phyloP scores from a whole-genome alignment of 2,888 invertebrate species.

The Hyles lineata region DNA sequence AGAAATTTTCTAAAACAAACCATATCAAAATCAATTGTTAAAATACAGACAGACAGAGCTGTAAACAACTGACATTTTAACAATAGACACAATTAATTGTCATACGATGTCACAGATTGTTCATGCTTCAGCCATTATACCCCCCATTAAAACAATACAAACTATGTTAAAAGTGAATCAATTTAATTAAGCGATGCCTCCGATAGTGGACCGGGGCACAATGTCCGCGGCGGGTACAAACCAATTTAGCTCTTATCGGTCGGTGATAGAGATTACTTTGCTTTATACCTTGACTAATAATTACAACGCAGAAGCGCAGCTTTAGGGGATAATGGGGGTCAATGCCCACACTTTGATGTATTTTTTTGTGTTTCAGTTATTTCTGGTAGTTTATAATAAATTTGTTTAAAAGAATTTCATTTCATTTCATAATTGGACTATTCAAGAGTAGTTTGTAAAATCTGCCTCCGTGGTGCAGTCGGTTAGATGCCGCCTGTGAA shows the following conservation, averaged over 20 bases:
- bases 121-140: neutral
- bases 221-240: conserved; percentile 62
- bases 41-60: no score
- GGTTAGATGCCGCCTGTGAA: no score
- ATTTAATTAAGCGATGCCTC: conserved; percentile 79
- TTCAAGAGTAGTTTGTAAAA: no score
- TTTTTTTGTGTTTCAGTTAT: neutral
- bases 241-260: conserved; percentile 78
- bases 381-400: no score
- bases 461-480: no score
- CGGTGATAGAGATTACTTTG: conserved; percentile 79
- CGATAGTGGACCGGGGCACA: conserved; percentile 68
- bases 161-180: conserved; percentile 57
- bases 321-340: neutral
- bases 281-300: conserved; percentile 73
- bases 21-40: no score
- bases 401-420: no score
- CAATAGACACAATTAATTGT: no score
- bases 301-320: conserved; percentile 48
- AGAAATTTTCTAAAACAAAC: no score
- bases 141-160: neutral
- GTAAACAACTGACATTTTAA: no score
- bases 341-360: no score
- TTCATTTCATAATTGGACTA: no score
- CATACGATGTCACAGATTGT: neutral